Evolutionary conservation across 2,888 invertebrate genomes (phyloP).

Genomic region (Orgyia antiqua): DNA sequence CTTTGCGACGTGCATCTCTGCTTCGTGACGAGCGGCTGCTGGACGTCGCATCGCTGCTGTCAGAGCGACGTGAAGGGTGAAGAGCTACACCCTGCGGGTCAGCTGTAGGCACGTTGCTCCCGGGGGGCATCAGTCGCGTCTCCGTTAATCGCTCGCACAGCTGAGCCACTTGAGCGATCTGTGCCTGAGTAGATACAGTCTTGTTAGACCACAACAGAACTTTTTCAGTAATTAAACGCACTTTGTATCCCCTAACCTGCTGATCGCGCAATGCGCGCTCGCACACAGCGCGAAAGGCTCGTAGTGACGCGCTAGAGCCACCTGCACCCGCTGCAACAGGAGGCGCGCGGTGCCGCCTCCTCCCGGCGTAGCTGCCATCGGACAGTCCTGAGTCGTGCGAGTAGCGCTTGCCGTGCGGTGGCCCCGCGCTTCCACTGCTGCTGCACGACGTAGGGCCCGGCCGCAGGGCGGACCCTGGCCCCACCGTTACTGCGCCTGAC

Average conservation of each 20-base stretch:
- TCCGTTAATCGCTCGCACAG: slow-evolving; percentile 52
- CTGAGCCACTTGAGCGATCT: slow-evolving; percentile 50
- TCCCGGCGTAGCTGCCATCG: slow-evolving; percentile 43
- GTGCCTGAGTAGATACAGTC: slow-evolving; percentile 30
- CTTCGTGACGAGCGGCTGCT: slow-evolving; percentile 31
- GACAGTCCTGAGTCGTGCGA: slow-evolving; percentile 65
- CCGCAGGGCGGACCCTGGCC: too few species aligned
- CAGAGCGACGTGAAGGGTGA: slow-evolving; percentile 15
- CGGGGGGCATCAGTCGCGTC: slow-evolving; percentile 21
- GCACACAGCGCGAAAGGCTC: slow-evolving; percentile 46
- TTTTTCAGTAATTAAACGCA: too few species aligned
- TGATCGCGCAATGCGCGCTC: slow-evolving; percentile 52
- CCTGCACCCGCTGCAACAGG: too few species aligned
- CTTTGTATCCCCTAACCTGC: too few species aligned
- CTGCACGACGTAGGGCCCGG: slow-evolving; percentile 2
- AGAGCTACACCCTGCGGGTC: slow-evolving; percentile 39
- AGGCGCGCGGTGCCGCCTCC: slow-evolving; percentile 12
- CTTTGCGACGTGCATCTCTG: slow-evolving; percentile 26
- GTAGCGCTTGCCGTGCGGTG: slow-evolving; percentile 36
- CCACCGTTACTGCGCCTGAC: too few species aligned
- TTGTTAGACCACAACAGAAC: too few species aligned
- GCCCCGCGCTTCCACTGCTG: slow-evolving; percentile 9
- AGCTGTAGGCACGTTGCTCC: too few species aligned
- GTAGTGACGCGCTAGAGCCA: slow-evolving; percentile 42
- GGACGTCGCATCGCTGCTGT: slow-evolving; percentile 38